Evolutionary conservation across 2,113 vertebrate species (phyloP).

Genomic region (Piaya cayana): DNA sequence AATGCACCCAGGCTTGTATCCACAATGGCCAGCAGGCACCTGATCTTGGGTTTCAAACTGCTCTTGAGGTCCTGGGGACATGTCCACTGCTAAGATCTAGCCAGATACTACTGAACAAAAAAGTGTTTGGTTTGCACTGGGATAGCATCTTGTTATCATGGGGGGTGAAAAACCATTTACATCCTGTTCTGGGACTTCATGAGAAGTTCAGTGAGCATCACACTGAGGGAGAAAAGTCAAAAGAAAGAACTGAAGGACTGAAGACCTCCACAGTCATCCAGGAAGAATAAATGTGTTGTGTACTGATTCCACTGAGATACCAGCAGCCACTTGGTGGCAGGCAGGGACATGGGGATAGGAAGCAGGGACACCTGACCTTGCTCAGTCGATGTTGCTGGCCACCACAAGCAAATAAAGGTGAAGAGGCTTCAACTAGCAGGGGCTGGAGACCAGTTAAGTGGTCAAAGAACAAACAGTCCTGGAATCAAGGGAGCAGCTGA

Average conservation of each 20-base stretch:
- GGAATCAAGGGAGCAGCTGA: neutral
- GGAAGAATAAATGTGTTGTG: neutral
- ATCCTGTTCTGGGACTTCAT: neutral
- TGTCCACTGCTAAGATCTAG: neutral
- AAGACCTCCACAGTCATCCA: neutral
- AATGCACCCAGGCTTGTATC: neutral
- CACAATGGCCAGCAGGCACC: fast-evolving
- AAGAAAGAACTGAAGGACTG: neutral
- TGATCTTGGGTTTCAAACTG: neutral
- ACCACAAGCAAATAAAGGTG: neutral
- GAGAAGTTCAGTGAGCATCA: neutral
- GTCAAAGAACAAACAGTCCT: neutral
- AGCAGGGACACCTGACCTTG: neutral
- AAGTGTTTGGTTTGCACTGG: neutral
- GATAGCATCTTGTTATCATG: neutral
- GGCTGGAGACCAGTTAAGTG: neutral
- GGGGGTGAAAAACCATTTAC: neutral
- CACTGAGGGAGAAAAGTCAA: neutral
- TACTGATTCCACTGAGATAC: neutral
- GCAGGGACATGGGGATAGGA: neutral
- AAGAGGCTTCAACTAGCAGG: neutral
- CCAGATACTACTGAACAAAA: neutral
- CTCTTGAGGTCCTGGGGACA: neutral
- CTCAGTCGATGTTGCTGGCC: neutral
- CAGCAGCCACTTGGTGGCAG: neutral